Conservation (phyloP, 2,113 vertebrate genomes). For the Aix galericulata region DNA sequence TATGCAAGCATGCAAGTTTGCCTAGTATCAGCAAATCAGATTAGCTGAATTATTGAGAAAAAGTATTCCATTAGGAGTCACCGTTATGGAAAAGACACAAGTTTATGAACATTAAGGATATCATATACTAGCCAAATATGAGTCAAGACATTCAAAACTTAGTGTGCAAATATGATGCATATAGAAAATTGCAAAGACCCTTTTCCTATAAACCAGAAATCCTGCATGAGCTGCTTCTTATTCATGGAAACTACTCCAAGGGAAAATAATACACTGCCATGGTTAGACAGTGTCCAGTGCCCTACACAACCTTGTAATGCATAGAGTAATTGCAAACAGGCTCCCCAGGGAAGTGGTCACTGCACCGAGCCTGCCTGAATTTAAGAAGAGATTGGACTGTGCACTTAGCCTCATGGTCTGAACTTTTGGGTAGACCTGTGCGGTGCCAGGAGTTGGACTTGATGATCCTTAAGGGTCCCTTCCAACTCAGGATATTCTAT, state of each 20-base stretch:
- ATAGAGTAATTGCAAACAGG: not conserved
- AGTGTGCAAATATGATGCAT: fast-evolving
- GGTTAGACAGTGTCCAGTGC: not conserved
- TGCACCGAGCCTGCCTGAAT: too few relatives aligned
- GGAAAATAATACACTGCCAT: fast-evolving
- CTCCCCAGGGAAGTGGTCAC: too few relatives aligned
- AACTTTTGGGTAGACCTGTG: too few relatives aligned
- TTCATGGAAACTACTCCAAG: not conserved
- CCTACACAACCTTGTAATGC: fast-evolving
- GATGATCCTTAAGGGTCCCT: too few relatives aligned
- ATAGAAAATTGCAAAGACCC: not conserved
- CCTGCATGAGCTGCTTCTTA: not conserved
- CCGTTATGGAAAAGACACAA: not conserved
- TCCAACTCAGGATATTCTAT: too few relatives aligned
- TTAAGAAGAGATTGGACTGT: too few relatives aligned
- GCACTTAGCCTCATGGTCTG: too few relatives aligned
- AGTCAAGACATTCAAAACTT: not conserved
- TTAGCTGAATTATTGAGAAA: not conserved
- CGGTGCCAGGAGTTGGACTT: too few relatives aligned
- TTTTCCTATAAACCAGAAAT: not conserved
- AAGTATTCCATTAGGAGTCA: not conserved
- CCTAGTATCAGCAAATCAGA: not conserved
- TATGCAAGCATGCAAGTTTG: not conserved
- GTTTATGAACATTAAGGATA: not conserved
- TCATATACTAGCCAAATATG: not conserved